A percentile compares a stretch with the other conserved stretches of the same genome.
phyloP scores from a whole-genome alignment of 2,797 vertebrate genomes.

The Stomatorhinus walkeri region DNA sequence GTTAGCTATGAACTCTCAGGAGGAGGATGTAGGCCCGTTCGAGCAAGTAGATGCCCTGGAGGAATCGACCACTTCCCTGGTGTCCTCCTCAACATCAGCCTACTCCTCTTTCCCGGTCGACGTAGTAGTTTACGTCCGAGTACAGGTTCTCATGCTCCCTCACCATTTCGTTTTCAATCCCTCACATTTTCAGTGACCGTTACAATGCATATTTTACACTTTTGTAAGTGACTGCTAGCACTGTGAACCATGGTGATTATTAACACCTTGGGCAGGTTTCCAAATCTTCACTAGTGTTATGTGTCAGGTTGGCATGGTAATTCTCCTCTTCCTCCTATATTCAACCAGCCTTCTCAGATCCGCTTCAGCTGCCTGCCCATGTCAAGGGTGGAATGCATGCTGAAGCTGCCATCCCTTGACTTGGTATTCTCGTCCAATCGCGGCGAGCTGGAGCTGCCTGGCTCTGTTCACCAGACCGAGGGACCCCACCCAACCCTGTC shows the following conservation, averaged over 20 bases:
- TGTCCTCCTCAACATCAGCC: conserved; percentile 86
- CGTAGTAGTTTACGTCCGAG: conserved; percentile 94
- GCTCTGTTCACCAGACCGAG: background rate
- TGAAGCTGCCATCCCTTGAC: conserved; percentile 92
- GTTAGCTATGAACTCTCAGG: conserved; percentile 79
- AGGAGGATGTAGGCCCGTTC: conserved; percentile 93
- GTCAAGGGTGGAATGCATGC: conserved; percentile 95
- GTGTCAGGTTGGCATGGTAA: background rate
- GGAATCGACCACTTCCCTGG: conserved; percentile 87
- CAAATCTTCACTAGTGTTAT: background rate
- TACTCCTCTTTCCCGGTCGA: conserved; percentile 97
- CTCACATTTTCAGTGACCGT: background rate
- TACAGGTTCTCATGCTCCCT: conserved; percentile 69
- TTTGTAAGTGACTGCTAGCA: background rate
- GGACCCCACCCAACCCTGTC: background rate
- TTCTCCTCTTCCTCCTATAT: background rate
- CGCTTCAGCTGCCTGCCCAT: conserved; percentile 97
- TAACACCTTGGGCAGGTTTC: background rate
- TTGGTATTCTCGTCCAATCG: conserved; percentile 97
- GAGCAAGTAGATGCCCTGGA: conserved; percentile 86
- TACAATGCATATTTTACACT: background rate
- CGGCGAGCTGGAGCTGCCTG: conserved; percentile 80
- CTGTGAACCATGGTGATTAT: background rate
- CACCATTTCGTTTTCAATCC: background rate
- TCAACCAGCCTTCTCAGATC: conserved; percentile 87